Evolutionary conservation across 2,113 vertebrate species (phyloP).

Genomic region (Nycticryphes semicollaris): DNA sequence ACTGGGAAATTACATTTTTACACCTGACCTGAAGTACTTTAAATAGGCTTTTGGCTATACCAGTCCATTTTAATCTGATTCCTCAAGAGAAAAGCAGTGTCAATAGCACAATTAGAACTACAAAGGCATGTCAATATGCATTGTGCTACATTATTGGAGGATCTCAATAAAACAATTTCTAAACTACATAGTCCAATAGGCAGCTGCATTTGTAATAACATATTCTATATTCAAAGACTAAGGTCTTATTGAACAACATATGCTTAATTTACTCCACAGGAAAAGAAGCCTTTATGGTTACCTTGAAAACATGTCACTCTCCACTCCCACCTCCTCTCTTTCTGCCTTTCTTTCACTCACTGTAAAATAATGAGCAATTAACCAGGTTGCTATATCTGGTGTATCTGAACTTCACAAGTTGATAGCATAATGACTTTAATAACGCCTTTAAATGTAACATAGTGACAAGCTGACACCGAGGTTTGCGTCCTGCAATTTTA

Average conservation of each 20-base stretch:
- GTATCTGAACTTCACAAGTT: conserved; percentile 67
- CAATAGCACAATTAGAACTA: background rate
- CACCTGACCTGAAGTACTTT: background rate
- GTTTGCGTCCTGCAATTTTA: conserved; percentile 75
- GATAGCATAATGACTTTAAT: conserved; percentile 82
- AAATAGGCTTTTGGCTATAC: background rate
- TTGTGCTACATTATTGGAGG: background rate
- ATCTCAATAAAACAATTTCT: background rate
- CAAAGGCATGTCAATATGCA: background rate
- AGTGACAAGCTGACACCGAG: conserved; percentile 74
- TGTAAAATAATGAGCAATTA: conserved; percentile 71
- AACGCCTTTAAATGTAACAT: conserved; percentile 72
- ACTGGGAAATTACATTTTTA: background rate
- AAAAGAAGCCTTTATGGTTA: background rate
- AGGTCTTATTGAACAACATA: conserved; percentile 2
- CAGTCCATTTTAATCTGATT: conserved; percentile 10
- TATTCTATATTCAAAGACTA: background rate
- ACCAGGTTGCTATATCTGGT: conserved; percentile 73
- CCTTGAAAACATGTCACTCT: conserved; percentile 14
- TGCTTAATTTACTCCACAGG: background rate
- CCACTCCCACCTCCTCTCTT: background rate
- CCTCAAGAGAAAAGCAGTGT: background rate
- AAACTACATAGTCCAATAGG: background rate
- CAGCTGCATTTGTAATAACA: background rate
- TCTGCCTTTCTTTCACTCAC: conserved; percentile 58